Evolutionary conservation across 1,140 invertebrate species (phyloP).

Genomic region (Sitobion miscanthi): DNA sequence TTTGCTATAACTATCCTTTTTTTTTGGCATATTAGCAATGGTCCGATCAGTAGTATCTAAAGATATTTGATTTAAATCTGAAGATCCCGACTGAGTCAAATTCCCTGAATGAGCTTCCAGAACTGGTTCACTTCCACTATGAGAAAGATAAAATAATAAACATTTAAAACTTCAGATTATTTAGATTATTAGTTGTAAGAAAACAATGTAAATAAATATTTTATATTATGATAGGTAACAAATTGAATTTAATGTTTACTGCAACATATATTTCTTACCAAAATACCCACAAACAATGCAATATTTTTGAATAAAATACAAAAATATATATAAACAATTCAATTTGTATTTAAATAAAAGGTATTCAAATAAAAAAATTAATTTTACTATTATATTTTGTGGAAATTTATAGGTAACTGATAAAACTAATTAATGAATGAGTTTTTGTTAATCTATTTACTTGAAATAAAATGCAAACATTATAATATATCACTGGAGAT

Average conservation of each 20-base stretch:
- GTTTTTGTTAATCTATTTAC: neutral
- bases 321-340: neutral
- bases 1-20: conserved; percentile 34
- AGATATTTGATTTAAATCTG: conserved; percentile 33
- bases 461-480: conserved; percentile 4
- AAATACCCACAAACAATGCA: neutral
- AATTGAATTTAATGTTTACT: neutral
- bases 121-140: conserved; percentile 33
- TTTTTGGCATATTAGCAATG: conserved; percentile 38
- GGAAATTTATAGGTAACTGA: neutral
- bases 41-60: conserved; percentile 4
- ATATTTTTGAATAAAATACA: neutral
- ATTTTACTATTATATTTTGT: neutral
- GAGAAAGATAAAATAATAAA: conserved; percentile 13
- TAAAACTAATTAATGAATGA: neutral
- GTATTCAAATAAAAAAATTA: neutral
- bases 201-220: neutral
- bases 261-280: neutral
- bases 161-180: neutral
- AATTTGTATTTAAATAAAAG: neutral
- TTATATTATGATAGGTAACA: neutral
- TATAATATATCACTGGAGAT: neutral
- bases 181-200: neutral
- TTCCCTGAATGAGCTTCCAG: neutral
- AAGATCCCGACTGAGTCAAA: neutral